These are phyloP conservation scores for Burhinus bistriatus DNA, from an alignment of 2,113 vertebrate genomes.

Conservation along the genomic window DNA sequence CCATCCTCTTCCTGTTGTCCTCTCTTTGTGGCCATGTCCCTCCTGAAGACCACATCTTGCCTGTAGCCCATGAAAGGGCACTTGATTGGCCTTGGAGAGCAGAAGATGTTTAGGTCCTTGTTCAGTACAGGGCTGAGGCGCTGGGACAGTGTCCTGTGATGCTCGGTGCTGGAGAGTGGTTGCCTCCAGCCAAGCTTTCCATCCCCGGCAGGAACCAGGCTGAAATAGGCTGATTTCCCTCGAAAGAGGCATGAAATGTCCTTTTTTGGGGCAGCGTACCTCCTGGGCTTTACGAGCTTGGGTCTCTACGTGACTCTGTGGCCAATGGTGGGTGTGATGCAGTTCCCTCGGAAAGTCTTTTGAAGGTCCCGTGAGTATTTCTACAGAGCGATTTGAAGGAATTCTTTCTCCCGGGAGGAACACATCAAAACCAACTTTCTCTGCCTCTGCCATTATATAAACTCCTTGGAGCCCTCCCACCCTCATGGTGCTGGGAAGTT, in stretches of 20 bases:
- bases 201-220: background rate
- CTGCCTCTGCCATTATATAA: background rate
- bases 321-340: background rate
- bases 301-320: background rate
- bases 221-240: background rate
- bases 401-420: background rate
- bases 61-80: background rate
- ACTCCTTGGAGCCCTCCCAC: background rate
- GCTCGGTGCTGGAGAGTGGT: background rate
- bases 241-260: rapidly evolving
- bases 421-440: background rate
- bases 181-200: background rate
- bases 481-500: background rate
- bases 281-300: background rate
- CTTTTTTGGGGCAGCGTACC: background rate
- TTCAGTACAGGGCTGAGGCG: background rate
- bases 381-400: background rate
- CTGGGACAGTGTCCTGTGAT: background rate
- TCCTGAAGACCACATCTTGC: background rate
- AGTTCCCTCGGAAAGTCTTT: background rate
- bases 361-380: background rate
- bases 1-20: background rate
- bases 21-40: background rate
- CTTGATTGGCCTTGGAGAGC: background rate
- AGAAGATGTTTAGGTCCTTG: background rate